These are phyloP conservation scores for Corythucha ciliata DNA, from an alignment of 2,888 invertebrate genomes.

Conservation along the genomic window DNA sequence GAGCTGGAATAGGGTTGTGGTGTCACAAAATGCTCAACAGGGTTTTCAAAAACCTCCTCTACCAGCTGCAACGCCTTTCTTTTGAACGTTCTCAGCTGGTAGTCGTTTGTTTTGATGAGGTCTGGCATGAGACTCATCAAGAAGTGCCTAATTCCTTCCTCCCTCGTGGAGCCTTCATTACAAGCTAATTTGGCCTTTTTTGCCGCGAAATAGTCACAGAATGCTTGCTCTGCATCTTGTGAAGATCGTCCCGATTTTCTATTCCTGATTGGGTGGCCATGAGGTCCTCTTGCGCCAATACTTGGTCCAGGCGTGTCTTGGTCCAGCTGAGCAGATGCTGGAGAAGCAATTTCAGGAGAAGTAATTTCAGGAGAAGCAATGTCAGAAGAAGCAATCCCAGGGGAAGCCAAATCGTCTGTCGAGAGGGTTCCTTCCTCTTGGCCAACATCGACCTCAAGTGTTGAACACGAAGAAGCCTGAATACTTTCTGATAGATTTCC, in stretches of 20 bases:
- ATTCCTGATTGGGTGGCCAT: slow-evolving; percentile 4
- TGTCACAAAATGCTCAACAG: no score
- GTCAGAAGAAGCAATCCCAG: background rate
- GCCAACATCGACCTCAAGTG: background rate
- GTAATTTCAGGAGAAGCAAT: no score
- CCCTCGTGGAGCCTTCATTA: background rate
- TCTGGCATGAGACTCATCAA: background rate
- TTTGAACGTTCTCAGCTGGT: slow-evolving; percentile 12
- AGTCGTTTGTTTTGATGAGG: background rate
- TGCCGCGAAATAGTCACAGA: background rate
- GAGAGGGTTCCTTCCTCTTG: background rate
- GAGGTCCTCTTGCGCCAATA: slow-evolving; percentile 8
- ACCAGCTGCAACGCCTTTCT: slow-evolving; percentile 5
- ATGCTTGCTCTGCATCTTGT: background rate
- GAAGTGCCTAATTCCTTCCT: background rate
- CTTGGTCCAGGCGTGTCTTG: background rate
- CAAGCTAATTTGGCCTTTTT: background rate
- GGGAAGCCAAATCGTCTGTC: background rate
- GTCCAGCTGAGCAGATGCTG: no score
- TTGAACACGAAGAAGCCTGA: background rate
- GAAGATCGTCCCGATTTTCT: slow-evolving; percentile 1
- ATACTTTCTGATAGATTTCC: slow-evolving; percentile 2
- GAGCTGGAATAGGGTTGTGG: no score
- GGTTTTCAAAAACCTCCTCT: background rate
- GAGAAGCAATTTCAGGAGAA: no score